Conservation (phyloP, 1,140 invertebrate species). For the Philopotamus ludificatus region DNA sequence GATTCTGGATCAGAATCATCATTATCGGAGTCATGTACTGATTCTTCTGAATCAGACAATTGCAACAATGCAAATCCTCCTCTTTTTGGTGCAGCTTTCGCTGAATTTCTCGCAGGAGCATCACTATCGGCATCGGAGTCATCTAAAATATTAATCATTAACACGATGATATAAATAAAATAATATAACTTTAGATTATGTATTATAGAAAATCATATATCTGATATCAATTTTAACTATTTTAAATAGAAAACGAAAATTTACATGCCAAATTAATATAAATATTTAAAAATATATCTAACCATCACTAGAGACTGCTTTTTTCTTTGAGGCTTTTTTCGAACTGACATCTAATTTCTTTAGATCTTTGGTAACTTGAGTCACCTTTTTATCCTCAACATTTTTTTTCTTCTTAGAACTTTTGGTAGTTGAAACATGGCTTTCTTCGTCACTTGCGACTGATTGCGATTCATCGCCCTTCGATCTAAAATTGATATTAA, state of each 20-base stretch:
- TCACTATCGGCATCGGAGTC: slow-evolving; percentile 52
- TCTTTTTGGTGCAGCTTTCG: slow-evolving; percentile 55
- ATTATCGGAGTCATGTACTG: slow-evolving; percentile 46
- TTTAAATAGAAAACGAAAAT: background rate
- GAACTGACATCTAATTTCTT: slow-evolving; percentile 55
- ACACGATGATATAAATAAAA: background rate
- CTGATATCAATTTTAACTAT: slow-evolving; percentile 3
- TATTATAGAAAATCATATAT: background rate
- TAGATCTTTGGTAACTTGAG: slow-evolving; percentile 55
- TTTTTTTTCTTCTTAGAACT: slow-evolving; percentile 53
- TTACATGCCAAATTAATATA: background rate
- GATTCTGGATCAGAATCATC: slow-evolving; percentile 51
- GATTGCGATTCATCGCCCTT: slow-evolving; percentile 53
- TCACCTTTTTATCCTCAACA: slow-evolving; percentile 49
- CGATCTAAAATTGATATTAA: slow-evolving; percentile 41
- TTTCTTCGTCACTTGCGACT: slow-evolving; percentile 51
- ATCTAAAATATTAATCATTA: slow-evolving; percentile 41
- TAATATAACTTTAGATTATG: background rate
- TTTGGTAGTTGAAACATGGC: slow-evolving; percentile 53
- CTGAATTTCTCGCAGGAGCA: slow-evolving; percentile 50
- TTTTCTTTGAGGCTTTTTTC: slow-evolving; percentile 55
- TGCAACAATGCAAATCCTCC: slow-evolving; percentile 63
- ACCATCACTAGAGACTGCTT: slow-evolving; percentile 50
- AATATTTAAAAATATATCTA: slow-evolving; percentile 22
- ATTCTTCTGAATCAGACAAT: slow-evolving; percentile 57